Evolutionary conservation across 2,797 vertebrate genomes (phyloP).

Genomic region (Microcaecilia unicolor): DNA sequence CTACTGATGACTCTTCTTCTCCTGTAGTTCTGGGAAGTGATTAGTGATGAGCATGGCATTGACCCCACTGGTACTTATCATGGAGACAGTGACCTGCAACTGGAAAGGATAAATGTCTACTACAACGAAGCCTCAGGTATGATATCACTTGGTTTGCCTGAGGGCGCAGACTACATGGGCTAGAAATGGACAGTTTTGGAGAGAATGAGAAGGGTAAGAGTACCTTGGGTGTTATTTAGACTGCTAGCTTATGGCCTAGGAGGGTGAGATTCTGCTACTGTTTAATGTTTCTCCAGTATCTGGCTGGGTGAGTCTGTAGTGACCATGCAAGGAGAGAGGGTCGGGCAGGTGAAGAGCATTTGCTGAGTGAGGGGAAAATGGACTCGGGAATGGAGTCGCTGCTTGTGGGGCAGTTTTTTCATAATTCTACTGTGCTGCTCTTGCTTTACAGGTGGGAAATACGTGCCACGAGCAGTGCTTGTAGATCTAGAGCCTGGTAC

Average conservation of each 20-base stretch:
- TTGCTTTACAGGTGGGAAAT: slow-evolving; percentile 54
- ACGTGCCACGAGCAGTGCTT: slow-evolving; percentile 69
- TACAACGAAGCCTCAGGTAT: slow-evolving; percentile 75
- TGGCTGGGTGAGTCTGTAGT: background rate
- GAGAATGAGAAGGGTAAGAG: no score
- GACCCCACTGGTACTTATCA: slow-evolving; percentile 67
- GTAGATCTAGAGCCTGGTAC: slow-evolving; percentile 74
- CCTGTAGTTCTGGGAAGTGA: slow-evolving; percentile 60
- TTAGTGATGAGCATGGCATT: slow-evolving; percentile 66
- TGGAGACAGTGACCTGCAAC: slow-evolving; percentile 69
- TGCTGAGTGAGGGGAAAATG: no score
- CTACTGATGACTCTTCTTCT: background rate
- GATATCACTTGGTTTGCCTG: background rate
- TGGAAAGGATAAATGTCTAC: slow-evolving; percentile 73
- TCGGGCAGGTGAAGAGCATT: background rate
- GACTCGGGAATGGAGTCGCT: no score
- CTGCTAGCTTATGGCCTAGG: no score
- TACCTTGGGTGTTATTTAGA: no score
- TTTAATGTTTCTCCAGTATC: no score
- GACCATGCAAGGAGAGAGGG: no score
- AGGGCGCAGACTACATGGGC: no score
- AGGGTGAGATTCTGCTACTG: no score
- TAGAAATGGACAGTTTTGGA: background rate
- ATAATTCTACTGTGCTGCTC: no score
- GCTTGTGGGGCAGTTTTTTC: no score